Evolutionary conservation across 2,797 vertebrate species (phyloP).

Genomic region (Paedocypris micromegethes): DNA sequence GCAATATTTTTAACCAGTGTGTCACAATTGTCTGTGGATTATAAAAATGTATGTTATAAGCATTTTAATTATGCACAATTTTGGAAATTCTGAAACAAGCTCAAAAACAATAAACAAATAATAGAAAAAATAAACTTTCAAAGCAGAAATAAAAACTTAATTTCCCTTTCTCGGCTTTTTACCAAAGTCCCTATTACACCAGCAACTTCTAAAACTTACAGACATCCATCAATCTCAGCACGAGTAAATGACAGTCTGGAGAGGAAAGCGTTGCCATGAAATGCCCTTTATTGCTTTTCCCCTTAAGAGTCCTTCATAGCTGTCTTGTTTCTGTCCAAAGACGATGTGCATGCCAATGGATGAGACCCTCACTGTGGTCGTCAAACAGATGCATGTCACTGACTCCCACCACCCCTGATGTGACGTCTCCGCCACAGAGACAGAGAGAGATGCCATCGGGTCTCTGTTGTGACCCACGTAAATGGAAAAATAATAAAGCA

Average conservation of each 20-base stretch:
- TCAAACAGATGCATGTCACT: slow-evolving; percentile 55
- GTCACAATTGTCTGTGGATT: no score
- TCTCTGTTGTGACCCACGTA: slow-evolving; percentile 9
- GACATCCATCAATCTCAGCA: slow-evolving; percentile 6
- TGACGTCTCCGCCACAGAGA: slow-evolving; percentile 41
- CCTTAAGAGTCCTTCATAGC: slow-evolving; percentile 37
- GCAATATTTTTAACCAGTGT: no score
- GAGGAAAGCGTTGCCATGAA: slow-evolving; percentile 50
- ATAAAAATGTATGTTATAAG: no score
- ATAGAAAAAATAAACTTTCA: no score
- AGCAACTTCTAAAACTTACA: slow-evolving; percentile 11
- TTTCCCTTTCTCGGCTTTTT: background rate
- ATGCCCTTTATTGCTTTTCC: slow-evolving; percentile 42
- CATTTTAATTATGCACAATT: no score
- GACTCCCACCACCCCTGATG: slow-evolving; percentile 41
- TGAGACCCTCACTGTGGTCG: slow-evolving; percentile 45
- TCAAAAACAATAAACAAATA: no score
- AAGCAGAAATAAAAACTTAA: no score
- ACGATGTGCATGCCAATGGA: slow-evolving; percentile 60
- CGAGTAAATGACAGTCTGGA: slow-evolving; percentile 59
- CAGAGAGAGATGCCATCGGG: slow-evolving; percentile 33
- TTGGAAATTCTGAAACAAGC: no score
- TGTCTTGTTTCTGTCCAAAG: slow-evolving; percentile 41
- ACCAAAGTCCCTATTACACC: slow-evolving; percentile 6
- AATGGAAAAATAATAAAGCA: slow-evolving; percentile 6